Evolutionary conservation across 2,797 vertebrate genomes (phyloP), one percentile per base, ranked within the genome.

Genomic region (Momotus momota): DNA sequence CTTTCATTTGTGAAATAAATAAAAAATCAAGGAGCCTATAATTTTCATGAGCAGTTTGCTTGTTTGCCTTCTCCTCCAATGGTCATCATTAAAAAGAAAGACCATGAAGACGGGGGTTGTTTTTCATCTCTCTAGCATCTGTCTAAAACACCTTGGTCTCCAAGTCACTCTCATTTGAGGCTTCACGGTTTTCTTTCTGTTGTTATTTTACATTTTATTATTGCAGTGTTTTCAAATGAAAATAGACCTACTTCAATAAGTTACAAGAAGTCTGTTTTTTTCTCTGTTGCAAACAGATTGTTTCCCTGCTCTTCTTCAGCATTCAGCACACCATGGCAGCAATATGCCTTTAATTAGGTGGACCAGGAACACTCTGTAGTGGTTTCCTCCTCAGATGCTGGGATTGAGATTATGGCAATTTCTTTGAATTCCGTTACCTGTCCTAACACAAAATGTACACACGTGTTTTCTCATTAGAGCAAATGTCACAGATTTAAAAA

Each of bases 391-490:
- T 6, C 14, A 6, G 43, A 23, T 52, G 40, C 33, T 31, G 83
- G 55, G 60, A 77, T 25, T 41, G 81, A 84, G 29, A 38, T 3
- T 48, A 18, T 60, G 85, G 83, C 62, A 71, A 41, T 89, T 92
- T 75, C 86, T 54, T 20, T 21, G 75, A 49, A 67, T 43, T 71
- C 71, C 51, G 11, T 57, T 62, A 81, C 67, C 75, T 70, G 29
- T 67, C 74, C 67, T 83, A 25, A 66, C 21, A 51, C 33, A 60
- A 87, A 49, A 60, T 1, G 25, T n/a, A 19, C 38, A 51, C 35
- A 52, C 85, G 90, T 81, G 81, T 93, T 97, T 97, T 95, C 97
- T 97, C 86, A 87, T 97, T 97, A 97, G 95, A 97, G 97, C 89
- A 97, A 97, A 97, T 96, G 96, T 95, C 96, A 97, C 91, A 90